A percentile compares a stretch with the other conserved stretches of the same genome.
phyloP scores from a whole-genome alignment of 2,113 vertebrate species.

The Ramphastos sulfuratus region DNA sequence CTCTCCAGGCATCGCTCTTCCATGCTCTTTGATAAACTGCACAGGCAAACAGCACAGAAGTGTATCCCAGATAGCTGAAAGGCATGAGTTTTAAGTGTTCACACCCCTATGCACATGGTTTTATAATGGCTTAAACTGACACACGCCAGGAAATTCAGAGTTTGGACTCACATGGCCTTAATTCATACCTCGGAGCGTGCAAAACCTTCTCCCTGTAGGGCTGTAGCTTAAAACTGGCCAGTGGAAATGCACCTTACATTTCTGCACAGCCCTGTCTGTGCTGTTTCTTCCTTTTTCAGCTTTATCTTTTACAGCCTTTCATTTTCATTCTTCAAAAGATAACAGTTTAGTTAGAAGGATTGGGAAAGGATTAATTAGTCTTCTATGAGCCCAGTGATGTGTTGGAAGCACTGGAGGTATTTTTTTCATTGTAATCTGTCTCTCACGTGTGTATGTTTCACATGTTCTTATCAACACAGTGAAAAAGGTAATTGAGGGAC shows the following conservation, averaged over 20 bases:
- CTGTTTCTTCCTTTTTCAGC: not conserved
- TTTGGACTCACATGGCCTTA: conserved; percentile 2
- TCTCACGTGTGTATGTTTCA: not conserved
- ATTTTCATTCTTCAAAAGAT: conserved; percentile 12
- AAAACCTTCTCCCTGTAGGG: not conserved
- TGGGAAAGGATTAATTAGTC: not conserved
- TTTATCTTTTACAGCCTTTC: conserved; percentile 12
- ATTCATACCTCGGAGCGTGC: conserved; percentile 17
- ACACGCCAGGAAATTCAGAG: conserved; percentile 18
- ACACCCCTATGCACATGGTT: not conserved
- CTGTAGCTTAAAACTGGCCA: not conserved
- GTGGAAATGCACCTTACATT: not conserved
- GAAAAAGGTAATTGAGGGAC: not conserved
- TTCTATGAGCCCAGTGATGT: not conserved
- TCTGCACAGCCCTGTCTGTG: not conserved
- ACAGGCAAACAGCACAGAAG: not conserved
- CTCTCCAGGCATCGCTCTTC: not conserved
- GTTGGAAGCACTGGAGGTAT: not conserved
- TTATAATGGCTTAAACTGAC: conserved; percentile 6
- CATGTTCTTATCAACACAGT: not conserved
- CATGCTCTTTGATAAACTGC: not conserved
- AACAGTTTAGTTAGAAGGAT: not conserved
- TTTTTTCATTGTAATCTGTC: not conserved
- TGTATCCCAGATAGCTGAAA: not conserved
- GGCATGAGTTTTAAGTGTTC: conserved; percentile 9